These are phyloP conservation scores for Rhagonycha lutea DNA, from an alignment of 2,888 invertebrate species.

Conservation along the genomic window DNA sequence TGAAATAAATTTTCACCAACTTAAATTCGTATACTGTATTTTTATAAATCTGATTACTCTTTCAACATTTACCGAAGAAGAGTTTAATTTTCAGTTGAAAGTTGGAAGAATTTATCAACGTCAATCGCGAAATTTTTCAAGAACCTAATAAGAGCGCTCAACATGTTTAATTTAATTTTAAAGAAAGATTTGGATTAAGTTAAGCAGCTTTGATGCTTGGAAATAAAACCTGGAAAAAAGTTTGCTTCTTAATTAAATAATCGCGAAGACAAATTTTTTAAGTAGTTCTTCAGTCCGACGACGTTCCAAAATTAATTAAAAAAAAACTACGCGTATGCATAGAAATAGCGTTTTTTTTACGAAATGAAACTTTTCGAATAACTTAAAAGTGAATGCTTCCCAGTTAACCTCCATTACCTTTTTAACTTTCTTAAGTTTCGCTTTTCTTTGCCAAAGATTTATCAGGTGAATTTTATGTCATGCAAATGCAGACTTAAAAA, in stretches of 20 bases:
- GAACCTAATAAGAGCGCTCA: background rate
- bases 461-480: conserved; percentile 19
- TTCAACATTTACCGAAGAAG: background rate
- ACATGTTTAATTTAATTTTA: background rate
- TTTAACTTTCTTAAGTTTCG: conserved; percentile 2
- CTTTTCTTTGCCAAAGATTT: conserved; percentile 11
- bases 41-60: background rate
- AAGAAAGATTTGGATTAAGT: background rate
- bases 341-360: background rate
- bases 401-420: conserved; percentile 11
- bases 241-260: background rate
- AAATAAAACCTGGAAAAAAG: background rate
- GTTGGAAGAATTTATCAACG: background rate
- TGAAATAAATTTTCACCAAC: background rate
- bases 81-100: background rate
- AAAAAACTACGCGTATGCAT: background rate
- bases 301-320: background rate
- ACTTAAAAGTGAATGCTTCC: background rate
- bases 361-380: background rate
- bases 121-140: background rate
- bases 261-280: background rate
- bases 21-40: background rate
- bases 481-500: conserved; percentile 10
- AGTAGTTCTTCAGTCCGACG: background rate
- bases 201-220: background rate